A percentile compares a stretch with the other conserved stretches of the same genome.
phyloP scores from a whole-genome alignment of 2,888 invertebrate genomes.

The Xestia rhomboidea region DNA sequence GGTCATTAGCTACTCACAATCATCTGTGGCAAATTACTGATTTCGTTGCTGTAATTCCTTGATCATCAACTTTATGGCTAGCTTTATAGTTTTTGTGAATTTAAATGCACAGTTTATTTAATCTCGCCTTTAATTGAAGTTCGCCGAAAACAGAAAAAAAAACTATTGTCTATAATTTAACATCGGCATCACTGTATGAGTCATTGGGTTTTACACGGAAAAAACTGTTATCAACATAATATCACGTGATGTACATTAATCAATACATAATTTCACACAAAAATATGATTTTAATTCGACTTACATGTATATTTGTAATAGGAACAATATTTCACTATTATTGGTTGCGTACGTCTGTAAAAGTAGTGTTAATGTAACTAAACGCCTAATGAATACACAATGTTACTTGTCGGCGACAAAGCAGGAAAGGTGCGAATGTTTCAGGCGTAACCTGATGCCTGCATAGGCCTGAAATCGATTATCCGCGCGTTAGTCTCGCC shows the following conservation, averaged over 20 bases:
- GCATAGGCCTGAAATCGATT: conserved; percentile 75
- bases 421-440: conserved; percentile 64
- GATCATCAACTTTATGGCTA: conserved; percentile 62
- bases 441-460: conserved; percentile 57
- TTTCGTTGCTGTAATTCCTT: conserved; percentile 63
- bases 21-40: conserved; percentile 67
- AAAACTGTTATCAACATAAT: conserved; percentile 1
- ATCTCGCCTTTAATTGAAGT: conserved; percentile 48
- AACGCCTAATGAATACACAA: conserved; percentile 58
- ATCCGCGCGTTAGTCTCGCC: conserved; percentile 73
- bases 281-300: neutral
- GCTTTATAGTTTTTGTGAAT: conserved; percentile 58
- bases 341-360: neutral
- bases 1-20: conserved; percentile 70
- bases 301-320: conserved; percentile 18
- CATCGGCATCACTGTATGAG: conserved; percentile 20
- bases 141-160: conserved; percentile 32
- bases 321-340: conserved; percentile 12
- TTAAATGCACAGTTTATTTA: conserved; percentile 50
- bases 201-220: conserved; percentile 20
- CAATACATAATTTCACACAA: conserved; percentile 4
- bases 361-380: conserved; percentile 32
- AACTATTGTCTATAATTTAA: conserved; percentile 39
- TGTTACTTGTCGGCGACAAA: conserved; percentile 49
- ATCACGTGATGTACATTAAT: conserved; percentile 5